Evolutionary conservation across 64 coral and sea anemone species (phyloP), one percentile per base, ranked within the genome.

Genomic region (Pocillopora verrucosa): DNA sequence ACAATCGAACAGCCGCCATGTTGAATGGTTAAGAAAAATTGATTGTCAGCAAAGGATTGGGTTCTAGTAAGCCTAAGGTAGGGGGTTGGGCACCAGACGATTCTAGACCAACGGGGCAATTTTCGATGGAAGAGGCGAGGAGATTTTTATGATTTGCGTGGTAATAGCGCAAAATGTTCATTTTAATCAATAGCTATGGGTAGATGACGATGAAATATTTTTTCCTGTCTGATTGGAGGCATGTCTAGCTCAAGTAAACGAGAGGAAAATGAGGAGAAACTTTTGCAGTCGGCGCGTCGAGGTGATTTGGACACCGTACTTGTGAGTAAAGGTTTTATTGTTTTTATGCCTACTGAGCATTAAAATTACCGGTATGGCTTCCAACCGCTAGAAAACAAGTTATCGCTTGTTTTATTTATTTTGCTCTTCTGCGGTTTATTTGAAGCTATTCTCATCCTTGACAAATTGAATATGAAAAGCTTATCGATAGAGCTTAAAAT

Each of bases 201-300:
- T 9, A 72, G 82, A 36, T 85, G 64, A 85, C 82, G 65, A 72
- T 85, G 37, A 85, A 70, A 30, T n/a, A 22, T 85, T 72, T 14
- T 70, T 67, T 20, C 34, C 19, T 85, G 35, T 10, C 51, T 59
- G 59, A 61, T 58, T 20, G 20, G 77, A 80, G 81, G 80, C 34
- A 94, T 94, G 87, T 89, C 92, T 61, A 90, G 65, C 56, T 15
- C 75, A 11, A 73, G 64, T 16, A 96, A 96, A 76, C 80, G 87
- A 51, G 91, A 90, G 58, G 95, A 96, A 25, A 84, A 74, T 58
- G 95, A 96, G 65, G 95, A 96, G 36, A 96, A 84, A 85, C 85
- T 96, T 4, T 73, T 96, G 34, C 95, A 93, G 73, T 92, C 95
- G 36, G 86, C 95, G 58, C 90, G 95, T 56, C 89, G 92, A 22